Evolutionary conservation across 1,140 invertebrate species (phyloP).

Genomic region (Zaprionus inermis): DNA sequence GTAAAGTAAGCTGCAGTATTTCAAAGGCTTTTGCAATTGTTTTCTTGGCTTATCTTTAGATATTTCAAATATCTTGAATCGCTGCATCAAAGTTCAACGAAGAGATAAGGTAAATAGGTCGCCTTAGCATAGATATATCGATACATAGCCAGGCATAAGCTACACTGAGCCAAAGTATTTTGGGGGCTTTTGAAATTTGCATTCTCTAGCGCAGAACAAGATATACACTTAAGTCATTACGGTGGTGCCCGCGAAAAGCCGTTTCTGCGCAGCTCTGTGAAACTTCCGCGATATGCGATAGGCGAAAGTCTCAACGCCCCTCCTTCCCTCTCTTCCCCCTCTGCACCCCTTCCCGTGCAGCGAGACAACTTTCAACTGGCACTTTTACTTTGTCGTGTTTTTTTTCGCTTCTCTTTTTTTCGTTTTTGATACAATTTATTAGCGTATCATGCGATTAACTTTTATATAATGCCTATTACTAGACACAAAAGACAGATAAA

Average conservation of each 20-base stretch:
- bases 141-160: not conserved
- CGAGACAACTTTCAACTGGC: not conserved
- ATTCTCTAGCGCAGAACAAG: not conserved
- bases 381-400: not conserved
- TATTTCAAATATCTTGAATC: not conserved
- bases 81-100: not conserved
- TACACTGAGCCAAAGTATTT: not conserved
- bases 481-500: conserved; percentile 1
- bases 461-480: conserved; percentile 8
- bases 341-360: too few relatives aligned
- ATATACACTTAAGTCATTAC: not conserved
- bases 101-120: not conserved
- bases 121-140: not conserved
- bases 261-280: not conserved
- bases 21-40: too few relatives aligned
- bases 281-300: not conserved
- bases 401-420: not conserved
- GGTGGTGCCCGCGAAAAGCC: not conserved
- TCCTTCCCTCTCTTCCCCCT: not conserved
- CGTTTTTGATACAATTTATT: conserved; percentile 1
- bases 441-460: conserved; percentile 5
- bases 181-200: not conserved
- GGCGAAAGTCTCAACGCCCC: not conserved
- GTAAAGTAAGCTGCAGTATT: too few relatives aligned
- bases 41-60: too few relatives aligned